Evolutionary conservation across 2,113 vertebrate species (phyloP), one percentile per base, ranked within the genome.

Genomic region (Anguilla rostrata): DNA sequence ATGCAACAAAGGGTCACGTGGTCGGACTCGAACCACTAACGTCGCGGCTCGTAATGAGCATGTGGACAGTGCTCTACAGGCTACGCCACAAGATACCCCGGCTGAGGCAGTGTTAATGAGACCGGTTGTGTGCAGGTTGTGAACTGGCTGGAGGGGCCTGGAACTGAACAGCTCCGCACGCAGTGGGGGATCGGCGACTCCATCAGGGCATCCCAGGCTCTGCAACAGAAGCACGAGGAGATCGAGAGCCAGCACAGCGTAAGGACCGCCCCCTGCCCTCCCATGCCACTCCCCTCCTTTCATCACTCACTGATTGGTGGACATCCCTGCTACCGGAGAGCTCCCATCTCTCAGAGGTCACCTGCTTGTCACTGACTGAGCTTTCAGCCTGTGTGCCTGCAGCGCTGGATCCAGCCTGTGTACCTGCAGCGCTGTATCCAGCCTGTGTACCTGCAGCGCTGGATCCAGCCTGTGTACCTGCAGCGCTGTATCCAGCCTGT

Each of bases 241-340:
- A 98, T 99, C 0, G 98, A 99, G 93, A 99, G 98, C 90, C 98
- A 99, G 88, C 98, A 99, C 94, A 99, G 98, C 93, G 98, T 99
- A 95, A 97, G 96, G 83, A 40, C 78, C 49, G 12, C 49, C 12
- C 49, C 49, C 85, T 1, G 4, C 4, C 9, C 40, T 0, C 53
- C 11, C 16, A 78, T 29, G 11, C 82, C 56, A 43, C 71, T 9
- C n/a, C 34, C 75, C 83, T 60, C n/a, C n/a, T 57, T 78, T 14
- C 78, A 22, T 29, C 34, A 34, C n/a, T 71, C 26, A 60, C 57
- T 15, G 57, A 4, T 4, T 4, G 11, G 57, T 20, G 18, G 12
- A 4, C 57, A 15, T 14, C 57, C 57, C 14, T 20, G 14, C 2
- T 16, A 60, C 18, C 57, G 11, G 57, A 60, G 57, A 9, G 15